Evolutionary conservation across 2,888 invertebrate species (phyloP).

Genomic region (Scrobipalpa costella): DNA sequence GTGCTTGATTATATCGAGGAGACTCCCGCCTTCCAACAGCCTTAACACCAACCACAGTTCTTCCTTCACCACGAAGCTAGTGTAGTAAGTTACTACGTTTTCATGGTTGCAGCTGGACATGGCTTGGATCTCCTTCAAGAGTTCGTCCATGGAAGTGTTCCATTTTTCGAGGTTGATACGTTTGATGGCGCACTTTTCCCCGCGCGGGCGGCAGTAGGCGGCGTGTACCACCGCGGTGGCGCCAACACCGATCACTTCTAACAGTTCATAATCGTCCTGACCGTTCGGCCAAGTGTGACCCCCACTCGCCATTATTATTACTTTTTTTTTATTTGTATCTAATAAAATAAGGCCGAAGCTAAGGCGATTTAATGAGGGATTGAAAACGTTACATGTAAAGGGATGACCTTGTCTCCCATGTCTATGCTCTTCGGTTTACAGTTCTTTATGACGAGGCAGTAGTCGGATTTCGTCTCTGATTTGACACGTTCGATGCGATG

Average conservation of each 20-base stretch:
- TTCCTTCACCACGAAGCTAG: constrained; percentile 98
- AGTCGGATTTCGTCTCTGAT: no score
- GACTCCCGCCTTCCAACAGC: constrained; percentile 95
- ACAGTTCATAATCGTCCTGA: constrained; percentile 96
- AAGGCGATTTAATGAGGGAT: constrained; percentile 45
- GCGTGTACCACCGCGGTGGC: constrained; percentile 99
- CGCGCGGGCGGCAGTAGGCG: constrained; percentile 95
- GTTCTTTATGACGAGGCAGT: constrained; percentile 54
- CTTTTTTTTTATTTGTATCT: constrained; percentile 63
- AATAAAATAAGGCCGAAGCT: constrained; percentile 66
- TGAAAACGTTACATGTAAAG: constrained; percentile 41
- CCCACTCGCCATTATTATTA: constrained; percentile 61
- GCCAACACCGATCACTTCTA: constrained; percentile 97
- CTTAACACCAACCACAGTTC: constrained; percentile 99
- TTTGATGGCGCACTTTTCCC: constrained; percentile 99
- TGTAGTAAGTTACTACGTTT: constrained; percentile 99
- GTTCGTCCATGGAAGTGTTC: constrained; percentile 99
- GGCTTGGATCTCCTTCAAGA: constrained; percentile 95
- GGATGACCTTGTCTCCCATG: constrained; percentile 59
- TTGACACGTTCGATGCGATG: constrained; percentile 56
- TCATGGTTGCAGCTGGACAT: constrained; percentile 99
- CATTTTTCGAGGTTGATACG: constrained; percentile 99
- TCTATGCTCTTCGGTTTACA: constrained; percentile 64
- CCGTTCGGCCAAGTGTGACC: constrained; percentile 91
- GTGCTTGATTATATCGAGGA: constrained; percentile 96